Conservation (phyloP, 2,797 vertebrate species). For the Saxicola maurus region DNA sequence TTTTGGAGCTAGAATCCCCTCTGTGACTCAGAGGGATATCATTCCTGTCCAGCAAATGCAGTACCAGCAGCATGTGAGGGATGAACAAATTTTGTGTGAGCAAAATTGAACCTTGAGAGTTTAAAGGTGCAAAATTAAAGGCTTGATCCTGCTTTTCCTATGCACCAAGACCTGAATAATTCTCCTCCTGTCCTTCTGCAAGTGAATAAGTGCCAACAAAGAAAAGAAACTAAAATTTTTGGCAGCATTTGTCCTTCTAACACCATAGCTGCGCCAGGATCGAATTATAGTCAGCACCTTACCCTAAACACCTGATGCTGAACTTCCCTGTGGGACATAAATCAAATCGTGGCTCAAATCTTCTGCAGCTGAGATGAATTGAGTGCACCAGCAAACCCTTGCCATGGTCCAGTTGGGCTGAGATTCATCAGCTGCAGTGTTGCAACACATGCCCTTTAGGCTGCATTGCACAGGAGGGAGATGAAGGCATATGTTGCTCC, state of each 20-base stretch:
- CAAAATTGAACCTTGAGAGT: rapidly evolving
- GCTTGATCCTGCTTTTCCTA: not conserved
- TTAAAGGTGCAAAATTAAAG: not conserved
- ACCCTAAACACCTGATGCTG: not conserved
- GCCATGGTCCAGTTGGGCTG: not conserved
- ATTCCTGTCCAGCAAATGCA: not conserved
- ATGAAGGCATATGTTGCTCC: not conserved
- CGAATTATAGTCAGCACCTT: rapidly evolving
- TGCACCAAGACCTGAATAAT: no score
- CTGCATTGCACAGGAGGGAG: not conserved
- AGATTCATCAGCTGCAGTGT: not conserved
- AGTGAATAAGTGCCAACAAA: not conserved
- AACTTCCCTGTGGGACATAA: not conserved
- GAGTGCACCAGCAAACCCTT: not conserved
- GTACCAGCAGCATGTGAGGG: not conserved
- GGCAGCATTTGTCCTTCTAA: not conserved
- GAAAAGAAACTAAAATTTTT: not conserved
- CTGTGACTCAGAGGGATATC: not conserved
- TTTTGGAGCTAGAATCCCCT: not conserved
- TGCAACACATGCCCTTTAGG: rapidly evolving
- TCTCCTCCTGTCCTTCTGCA: not conserved
- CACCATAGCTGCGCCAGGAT: not conserved
- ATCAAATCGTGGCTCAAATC: not conserved
- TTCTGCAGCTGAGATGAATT: not conserved
- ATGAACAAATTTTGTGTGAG: rapidly evolving